Evolutionary conservation across 2,113 vertebrate species (phyloP).

Genomic region (Chamaea fasciata): DNA sequence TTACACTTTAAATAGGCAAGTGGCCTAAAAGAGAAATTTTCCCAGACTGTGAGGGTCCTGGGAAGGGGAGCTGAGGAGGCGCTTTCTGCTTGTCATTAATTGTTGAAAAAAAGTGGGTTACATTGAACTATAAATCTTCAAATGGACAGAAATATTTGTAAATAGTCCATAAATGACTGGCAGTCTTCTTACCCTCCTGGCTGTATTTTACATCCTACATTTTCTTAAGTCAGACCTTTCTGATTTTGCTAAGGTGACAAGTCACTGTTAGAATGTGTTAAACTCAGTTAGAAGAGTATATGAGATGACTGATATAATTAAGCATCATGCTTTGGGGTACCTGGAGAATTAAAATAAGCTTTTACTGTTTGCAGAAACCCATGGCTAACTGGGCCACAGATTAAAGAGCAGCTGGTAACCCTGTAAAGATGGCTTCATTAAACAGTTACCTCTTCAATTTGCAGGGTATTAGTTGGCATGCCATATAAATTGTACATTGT

Average conservation of each 20-base stretch:
- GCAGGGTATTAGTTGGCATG: background rate
- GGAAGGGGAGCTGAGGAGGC: background rate
- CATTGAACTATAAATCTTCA: background rate
- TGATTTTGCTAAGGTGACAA: background rate
- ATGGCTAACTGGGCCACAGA: background rate
- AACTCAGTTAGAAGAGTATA: background rate
- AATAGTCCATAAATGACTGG: background rate
- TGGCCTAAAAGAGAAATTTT: slow-evolving; percentile 15
- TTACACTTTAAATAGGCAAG: slow-evolving; percentile 19
- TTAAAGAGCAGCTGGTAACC: background rate
- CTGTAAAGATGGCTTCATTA: background rate
- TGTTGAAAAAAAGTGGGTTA: background rate
- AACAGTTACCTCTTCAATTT: background rate
- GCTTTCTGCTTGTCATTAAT: background rate
- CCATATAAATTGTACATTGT: background rate
- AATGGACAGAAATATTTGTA: background rate
- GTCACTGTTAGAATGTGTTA: background rate
- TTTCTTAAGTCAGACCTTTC: background rate
- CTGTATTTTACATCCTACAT: background rate
- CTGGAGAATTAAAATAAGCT: background rate
- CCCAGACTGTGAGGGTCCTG: background rate
- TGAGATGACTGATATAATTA: background rate
- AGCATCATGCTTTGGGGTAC: background rate
- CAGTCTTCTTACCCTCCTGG: background rate
- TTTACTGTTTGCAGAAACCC: background rate